Evolutionary conservation across 2,113 vertebrate species (phyloP).

Genomic region (Oncorhynchus nerka): DNA sequence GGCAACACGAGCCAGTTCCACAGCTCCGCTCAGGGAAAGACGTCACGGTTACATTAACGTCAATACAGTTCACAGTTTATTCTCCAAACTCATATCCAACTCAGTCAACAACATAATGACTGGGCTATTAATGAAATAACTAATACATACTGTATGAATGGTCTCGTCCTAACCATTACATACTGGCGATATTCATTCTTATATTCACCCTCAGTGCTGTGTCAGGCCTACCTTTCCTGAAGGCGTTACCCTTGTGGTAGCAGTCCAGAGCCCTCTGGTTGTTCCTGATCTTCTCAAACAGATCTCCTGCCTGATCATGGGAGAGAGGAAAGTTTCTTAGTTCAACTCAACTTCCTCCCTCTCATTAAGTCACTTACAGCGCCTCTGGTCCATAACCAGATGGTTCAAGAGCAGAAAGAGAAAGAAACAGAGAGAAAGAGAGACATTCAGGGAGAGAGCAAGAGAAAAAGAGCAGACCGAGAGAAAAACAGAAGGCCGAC

Average conservation of each 20-base stretch:
- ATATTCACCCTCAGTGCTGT: neutral
- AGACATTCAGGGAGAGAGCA: too few species aligned
- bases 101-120: neutral
- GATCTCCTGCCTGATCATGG: constrained; percentile 84
- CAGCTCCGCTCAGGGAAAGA: constrained; percentile 68
- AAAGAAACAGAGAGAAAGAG: too few species aligned
- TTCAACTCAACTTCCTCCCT: neutral
- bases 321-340: neutral
- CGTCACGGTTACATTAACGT: neutral
- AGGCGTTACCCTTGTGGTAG: constrained; percentile 86
- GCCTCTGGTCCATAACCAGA: neutral
- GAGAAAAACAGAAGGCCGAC: neutral
- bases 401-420: neutral
- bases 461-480: neutral
- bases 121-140: neutral
- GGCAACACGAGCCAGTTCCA: constrained; percentile 86
- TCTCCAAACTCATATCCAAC: neutral
- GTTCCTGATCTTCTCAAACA: constrained; percentile 86
- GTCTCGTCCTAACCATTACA: neutral
- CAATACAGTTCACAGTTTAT: neutral
- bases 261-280: constrained; percentile 86
- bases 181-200: too few species aligned
- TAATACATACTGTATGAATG: neutral
- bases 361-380: neutral
- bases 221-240: constrained; percentile 86